These are phyloP conservation scores for Drosophila picticornis DNA, from an alignment of 2,888 invertebrate species.

Conservation along the genomic window DNA sequence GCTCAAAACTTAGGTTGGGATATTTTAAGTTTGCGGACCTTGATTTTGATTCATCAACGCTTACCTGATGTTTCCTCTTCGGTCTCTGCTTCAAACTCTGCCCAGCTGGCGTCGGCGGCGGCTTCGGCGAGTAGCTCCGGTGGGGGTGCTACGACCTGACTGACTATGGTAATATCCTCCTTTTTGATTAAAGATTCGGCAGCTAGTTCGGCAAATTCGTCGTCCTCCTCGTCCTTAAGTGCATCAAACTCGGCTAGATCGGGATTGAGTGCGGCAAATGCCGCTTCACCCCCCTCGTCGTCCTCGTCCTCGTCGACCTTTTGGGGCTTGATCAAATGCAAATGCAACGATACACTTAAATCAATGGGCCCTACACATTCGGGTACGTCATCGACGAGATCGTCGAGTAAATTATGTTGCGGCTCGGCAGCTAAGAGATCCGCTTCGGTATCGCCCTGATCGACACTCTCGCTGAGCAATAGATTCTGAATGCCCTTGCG, in stretches of 20 bases:
- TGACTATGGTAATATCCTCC: slow-evolving; percentile 85
- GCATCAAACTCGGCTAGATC: slow-evolving; percentile 87
- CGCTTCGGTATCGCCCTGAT: slow-evolving; percentile 84
- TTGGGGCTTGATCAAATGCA: slow-evolving; percentile 86
- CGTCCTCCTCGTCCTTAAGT: slow-evolving; percentile 88
- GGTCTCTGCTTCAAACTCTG: slow-evolving; percentile 87
- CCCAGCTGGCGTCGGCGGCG: slow-evolving; percentile 87
- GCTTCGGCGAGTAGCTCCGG: slow-evolving; percentile 86
- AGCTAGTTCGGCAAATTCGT: slow-evolving; percentile 92
- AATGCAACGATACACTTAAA: slow-evolving; percentile 88
- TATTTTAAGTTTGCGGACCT: too few relatives aligned
- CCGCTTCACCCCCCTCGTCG: slow-evolving; percentile 47
- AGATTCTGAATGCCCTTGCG: slow-evolving; percentile 89
- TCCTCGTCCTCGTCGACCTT: slow-evolving; percentile 74
- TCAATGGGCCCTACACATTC: slow-evolving; percentile 88
- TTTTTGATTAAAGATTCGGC: slow-evolving; percentile 90
- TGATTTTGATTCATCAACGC: neutral
- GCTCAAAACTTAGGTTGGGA: neutral
- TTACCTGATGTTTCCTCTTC: slow-evolving; percentile 54
- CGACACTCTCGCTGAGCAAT: slow-evolving; percentile 88
- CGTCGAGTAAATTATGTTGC: slow-evolving; percentile 90
- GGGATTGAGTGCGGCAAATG: slow-evolving; percentile 58
- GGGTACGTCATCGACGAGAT: slow-evolving; percentile 89
- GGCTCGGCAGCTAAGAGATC: slow-evolving; percentile 79
- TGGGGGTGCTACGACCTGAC: slow-evolving; percentile 83